Evolutionary conservation across 2,113 vertebrate species (phyloP), one percentile per base, ranked within the genome.

Genomic region (Gorsachius goisagi): DNA sequence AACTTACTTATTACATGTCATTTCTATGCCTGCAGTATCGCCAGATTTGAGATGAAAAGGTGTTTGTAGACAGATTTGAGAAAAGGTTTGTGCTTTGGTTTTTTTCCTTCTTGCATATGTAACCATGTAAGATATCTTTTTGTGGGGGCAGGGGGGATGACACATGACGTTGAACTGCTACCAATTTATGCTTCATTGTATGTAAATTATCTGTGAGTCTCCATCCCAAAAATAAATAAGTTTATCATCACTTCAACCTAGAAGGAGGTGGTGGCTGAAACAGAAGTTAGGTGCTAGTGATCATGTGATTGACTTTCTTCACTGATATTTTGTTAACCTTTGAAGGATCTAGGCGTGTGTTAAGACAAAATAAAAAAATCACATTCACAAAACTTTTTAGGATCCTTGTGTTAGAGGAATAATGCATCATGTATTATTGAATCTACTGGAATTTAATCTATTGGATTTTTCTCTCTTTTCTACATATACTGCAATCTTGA

Each of bases 71-170:
- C 21, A 52, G 12, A 52, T 45, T 37, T 45, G 37, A 60, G 32
- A 58, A 67, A 58, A 49, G 5, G 17, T 20, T 45, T 24, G 17
- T 19, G 14, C 50, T 26, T 53, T 37, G 17, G 9, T 27, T 33
- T 52, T 35, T 32, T 33, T 47, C 9, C 10, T 44, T 58, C 62
- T 30, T 58, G 17, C 44, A 49, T 47, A 58, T 39, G 15, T 86
- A 76, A 30, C 59, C 44, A 35, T 1, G 3, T 32, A 74, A 6
- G 21, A 24, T 26, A 47, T 32, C 4, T 44, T 44, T 73, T 24
- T 20, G 9, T 2, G 2, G 7, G 3, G 9, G 41, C 41, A 41
- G 5, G 9, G 56, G 21, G 15, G 15, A 5, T 8, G 7, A 44
- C 15, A 44, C 41, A 44, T 44, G 3, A 4, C 3, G 3, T 19